Percentiles rank a stretch among this genome's conserved stretches.
phyloP scores from a whole-genome alignment of 2,888 invertebrate genomes.

The Drosophila mettleri region DNA sequence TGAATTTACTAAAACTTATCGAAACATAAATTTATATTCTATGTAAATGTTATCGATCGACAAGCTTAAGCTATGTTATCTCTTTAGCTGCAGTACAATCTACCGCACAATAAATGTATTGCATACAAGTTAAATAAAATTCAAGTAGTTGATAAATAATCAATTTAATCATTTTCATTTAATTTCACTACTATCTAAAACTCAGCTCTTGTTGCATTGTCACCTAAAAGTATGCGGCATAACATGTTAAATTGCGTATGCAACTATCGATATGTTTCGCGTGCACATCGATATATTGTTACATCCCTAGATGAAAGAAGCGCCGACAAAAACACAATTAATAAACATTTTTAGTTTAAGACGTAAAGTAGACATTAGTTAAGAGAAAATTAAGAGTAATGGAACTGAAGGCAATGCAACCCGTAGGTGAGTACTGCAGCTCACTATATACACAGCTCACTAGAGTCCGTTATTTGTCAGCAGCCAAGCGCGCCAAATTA shows the following conservation, averaged over 20 bases:
- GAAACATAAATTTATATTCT: neutral
- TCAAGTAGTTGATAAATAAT: neutral
- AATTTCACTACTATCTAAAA: neutral
- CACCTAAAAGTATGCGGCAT: neutral
- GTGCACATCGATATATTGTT: conserved; percentile 18
- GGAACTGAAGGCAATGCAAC: conserved; percentile 44
- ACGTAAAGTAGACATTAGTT: conserved; percentile 39
- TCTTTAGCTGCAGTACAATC: neutral
- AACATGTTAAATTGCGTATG: neutral
- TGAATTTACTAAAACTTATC: neutral
- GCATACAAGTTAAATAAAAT: too few species aligned
- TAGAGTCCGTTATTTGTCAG: neutral
- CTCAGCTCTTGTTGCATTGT: neutral
- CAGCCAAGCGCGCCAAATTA: conserved; percentile 62
- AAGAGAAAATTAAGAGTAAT: neutral
- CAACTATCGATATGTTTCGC: neutral
- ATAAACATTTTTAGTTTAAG: conserved; percentile 20
- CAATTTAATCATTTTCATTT: neutral
- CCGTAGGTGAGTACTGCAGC: conserved; percentile 20
- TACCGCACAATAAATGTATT: too few species aligned
- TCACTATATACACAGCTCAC: neutral
- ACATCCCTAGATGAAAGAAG: conserved; percentile 20
- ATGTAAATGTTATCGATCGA: neutral
- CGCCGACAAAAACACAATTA: conserved; percentile 45
- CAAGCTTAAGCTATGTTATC: neutral